Evolutionary conservation across 1,140 invertebrate genomes (phyloP), one percentile per base, ranked within the genome.

Genomic region (Pogonomyrmex californicus): DNA sequence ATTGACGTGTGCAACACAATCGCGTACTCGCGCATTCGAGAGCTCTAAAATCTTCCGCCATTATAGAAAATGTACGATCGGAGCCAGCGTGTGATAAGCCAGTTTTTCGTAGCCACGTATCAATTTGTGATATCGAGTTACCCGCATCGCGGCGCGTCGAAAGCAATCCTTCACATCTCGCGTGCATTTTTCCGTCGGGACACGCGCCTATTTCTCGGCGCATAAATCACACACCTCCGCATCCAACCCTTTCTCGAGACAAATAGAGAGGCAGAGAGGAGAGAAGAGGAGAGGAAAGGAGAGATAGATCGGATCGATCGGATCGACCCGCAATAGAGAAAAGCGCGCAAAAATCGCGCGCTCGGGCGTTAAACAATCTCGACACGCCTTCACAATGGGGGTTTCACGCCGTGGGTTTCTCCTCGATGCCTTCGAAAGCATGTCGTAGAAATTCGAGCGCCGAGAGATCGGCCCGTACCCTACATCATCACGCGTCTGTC

Each of bases 81-180:
- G 49, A 30, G 41, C 6, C 23, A 12, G 33, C 17, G 51, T 2
- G n/a, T 17, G 66, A 73, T 73, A 82, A 82, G 78, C 65, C 65
- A 71, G 30, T 60, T 73, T 73, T 60, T 82, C n/a, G 12, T 54
- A 83, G 68, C 70, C 49, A 60, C 41, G 36, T 73, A 83, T 83
- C 68, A 83, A 75, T 73, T 83, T 83, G 66, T 33, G 66, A 83
- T 83, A 83, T 83, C 68, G 54, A 30, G n/a, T 83, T 83, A 83
- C 56, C 12, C n/a, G 23, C 14, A 82, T 82, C 65, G 49, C 30
- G 38, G 49, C 51, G 49, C 63, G 65, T 82, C 65, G 51, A 82
- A 71, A 58, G 38, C 51, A 44, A 58, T 82, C 66, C 65, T 12
- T 71, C 78, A 36, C 51, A 49, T 73, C 41, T 23, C 54, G n/a